phyloP scores from a whole-genome alignment of 2,797 vertebrate genomes.

The Pogonophryne albipinna region DNA sequence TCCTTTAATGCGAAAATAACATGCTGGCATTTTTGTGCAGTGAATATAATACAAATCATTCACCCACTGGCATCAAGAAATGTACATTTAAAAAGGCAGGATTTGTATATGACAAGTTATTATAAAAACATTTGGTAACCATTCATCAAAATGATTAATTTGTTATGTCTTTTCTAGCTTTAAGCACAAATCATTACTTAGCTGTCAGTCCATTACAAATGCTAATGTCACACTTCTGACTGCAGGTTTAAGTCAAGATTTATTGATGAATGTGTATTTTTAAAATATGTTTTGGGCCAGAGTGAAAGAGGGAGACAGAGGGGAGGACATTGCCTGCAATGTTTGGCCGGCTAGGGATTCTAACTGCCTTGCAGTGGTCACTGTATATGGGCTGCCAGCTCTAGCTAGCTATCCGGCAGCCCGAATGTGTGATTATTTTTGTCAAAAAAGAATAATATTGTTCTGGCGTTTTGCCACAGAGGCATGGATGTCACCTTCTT shows the following conservation, averaged over 20 bases:
- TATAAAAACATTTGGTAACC: conserved; percentile 12
- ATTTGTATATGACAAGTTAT: not conserved
- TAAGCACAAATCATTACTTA: conserved; percentile 14
- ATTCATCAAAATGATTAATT: not conserved
- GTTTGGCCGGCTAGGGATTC: too few species aligned
- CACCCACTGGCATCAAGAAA: not conserved
- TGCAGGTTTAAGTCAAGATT: not conserved
- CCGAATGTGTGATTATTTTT: conserved; percentile 2
- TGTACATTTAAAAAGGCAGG: conserved; percentile 4
- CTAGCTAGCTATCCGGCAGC: too few species aligned
- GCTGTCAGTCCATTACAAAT: conserved; percentile 1
- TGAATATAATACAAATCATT: conserved; percentile 3
- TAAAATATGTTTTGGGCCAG: too few species aligned
- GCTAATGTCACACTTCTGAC: not conserved
- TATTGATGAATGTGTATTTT: not conserved
- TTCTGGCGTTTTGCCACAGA: not conserved
- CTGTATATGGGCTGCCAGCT: too few species aligned
- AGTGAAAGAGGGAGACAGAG: too few species aligned
- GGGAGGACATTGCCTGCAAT: too few species aligned
- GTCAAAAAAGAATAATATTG: not conserved
- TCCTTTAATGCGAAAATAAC: conserved; percentile 6
- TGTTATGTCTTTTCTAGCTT: conserved; percentile 2
- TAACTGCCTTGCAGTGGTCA: too few species aligned
- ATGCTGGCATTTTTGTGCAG: conserved; percentile 9
- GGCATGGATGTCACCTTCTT: not conserved